Evolutionary conservation across 2,113 vertebrate genomes (phyloP).

Genomic region (Electrona antarctica): DNA sequence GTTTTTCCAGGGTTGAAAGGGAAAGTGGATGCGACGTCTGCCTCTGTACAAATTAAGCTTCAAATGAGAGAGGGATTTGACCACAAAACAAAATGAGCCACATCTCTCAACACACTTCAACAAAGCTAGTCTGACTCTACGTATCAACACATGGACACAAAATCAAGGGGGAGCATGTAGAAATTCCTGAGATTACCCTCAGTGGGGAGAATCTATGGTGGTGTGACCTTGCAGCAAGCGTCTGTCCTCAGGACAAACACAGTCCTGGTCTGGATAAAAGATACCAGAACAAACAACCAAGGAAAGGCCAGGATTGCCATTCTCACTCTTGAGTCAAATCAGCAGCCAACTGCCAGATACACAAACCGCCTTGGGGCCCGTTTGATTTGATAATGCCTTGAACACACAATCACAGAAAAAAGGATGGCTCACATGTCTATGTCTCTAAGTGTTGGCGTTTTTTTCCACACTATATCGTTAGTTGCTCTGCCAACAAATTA

Average conservation of each 20-base stretch:
- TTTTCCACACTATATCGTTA: background rate
- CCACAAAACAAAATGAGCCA: background rate
- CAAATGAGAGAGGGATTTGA: slow-evolving; percentile 10
- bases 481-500: slow-evolving; percentile 4
- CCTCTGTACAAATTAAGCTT: slow-evolving; percentile 25
- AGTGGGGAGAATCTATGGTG: background rate
- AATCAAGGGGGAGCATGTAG: background rate
- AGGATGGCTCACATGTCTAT: slow-evolving; percentile 4
- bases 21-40: no score
- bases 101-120: slow-evolving; percentile 4
- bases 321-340: slow-evolving; percentile 6
- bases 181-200: background rate
- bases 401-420: slow-evolving; percentile 25
- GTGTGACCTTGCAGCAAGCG: slow-evolving; percentile 1
- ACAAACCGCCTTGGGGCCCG: slow-evolving; percentile 37
- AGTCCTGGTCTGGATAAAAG: background rate
- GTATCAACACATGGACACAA: background rate
- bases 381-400: slow-evolving; percentile 18
- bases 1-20: no score
- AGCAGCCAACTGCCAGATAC: slow-evolving; percentile 35
- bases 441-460: slow-evolving; percentile 3
- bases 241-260: slow-evolving; percentile 20
- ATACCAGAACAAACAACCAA: slow-evolving; percentile 16
- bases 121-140: background rate
- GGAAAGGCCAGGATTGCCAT: slow-evolving; percentile 27